phyloP scores from a whole-genome alignment of 2,113 vertebrate species.

The Sapajus apella region DNA sequence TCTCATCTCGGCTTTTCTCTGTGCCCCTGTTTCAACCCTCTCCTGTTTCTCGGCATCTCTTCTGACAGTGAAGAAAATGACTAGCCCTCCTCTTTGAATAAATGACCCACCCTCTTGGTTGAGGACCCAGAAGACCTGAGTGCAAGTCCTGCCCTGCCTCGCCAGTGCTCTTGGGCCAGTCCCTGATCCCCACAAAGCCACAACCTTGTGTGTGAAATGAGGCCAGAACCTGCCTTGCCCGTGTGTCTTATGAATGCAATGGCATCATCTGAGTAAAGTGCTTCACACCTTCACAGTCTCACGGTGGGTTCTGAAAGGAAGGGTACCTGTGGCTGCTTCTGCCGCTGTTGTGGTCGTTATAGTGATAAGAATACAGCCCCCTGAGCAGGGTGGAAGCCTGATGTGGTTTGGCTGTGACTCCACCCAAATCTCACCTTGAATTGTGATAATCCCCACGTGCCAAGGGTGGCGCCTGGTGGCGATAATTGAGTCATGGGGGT shows the following conservation, averaged over 20 bases:
- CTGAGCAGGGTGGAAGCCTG: not conserved
- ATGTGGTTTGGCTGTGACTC: too few relatives aligned
- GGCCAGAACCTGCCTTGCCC: too few relatives aligned
- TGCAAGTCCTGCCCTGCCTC: not conserved
- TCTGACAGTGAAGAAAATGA: not conserved
- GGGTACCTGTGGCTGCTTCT: not conserved
- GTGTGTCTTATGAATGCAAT: not conserved
- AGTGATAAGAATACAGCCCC: not conserved
- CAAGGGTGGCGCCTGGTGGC: too few relatives aligned
- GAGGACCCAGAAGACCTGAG: not conserved
- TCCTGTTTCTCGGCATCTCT: not conserved
- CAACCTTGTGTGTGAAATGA: not conserved
- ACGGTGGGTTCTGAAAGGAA: not conserved
- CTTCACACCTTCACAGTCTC: not conserved
- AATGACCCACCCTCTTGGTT: not conserved
- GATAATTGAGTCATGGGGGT: too few relatives aligned
- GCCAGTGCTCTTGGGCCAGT: not conserved
- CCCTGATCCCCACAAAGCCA: not conserved
- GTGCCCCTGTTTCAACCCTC: not conserved
- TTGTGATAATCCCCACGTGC: too few relatives aligned
- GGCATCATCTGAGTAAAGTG: not conserved
- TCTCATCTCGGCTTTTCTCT: not conserved
- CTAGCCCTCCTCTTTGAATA: not conserved
- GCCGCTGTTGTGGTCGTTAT: rapidly evolving
- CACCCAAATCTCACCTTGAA: too few relatives aligned